Percentiles rank a stretch among this genome's conserved stretches.
phyloP scores from a whole-genome alignment of 37 sponge, comb jelly and placozoan species.

The Bolinopsis microptera region DNA sequence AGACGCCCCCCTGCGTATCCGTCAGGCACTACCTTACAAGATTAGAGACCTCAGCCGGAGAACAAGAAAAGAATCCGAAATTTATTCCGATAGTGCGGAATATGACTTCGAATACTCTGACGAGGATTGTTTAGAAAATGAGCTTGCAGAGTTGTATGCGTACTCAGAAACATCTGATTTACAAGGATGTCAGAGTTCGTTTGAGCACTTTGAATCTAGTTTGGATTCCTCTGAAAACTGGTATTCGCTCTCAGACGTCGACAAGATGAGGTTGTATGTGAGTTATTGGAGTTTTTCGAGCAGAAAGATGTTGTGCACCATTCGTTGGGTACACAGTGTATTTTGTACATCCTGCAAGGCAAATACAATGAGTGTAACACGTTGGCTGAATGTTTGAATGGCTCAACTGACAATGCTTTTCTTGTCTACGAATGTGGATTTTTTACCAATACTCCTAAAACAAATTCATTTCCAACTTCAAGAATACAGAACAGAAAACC shows the following conservation, averaged over 20 bases:
- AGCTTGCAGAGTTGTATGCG: slow-evolving; percentile 52
- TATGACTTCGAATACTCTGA: slow-evolving; percentile 57
- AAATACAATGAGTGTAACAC: slow-evolving; percentile 38
- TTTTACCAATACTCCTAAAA: slow-evolving; percentile 3
- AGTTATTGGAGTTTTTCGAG: slow-evolving; percentile 42
- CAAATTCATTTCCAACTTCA: neutral
- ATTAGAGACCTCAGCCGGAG: slow-evolving; percentile 27
- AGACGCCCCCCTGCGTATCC: slow-evolving; percentile 6
- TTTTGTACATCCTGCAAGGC: slow-evolving; percentile 44
- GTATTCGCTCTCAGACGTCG: neutral
- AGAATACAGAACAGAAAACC: neutral
- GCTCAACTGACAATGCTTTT: neutral
- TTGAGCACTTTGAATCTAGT: slow-evolving; percentile 52
- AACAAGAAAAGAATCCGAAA: slow-evolving; percentile 29
- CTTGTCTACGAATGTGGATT: slow-evolving; percentile 25
- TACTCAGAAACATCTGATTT: slow-evolving; percentile 39
- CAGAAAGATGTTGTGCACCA: slow-evolving; percentile 46
- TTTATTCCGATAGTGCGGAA: slow-evolving; percentile 28
- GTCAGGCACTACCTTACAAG: neutral
- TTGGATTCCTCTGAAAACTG: slow-evolving; percentile 9
- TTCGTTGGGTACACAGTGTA: slow-evolving; percentile 13
- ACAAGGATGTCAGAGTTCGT: neutral
- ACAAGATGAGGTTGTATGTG: neutral
- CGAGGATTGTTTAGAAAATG: slow-evolving; percentile 20
- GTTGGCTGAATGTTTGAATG: neutral